phyloP scores from a whole-genome alignment of 2,797 vertebrate genomes.

The Sebastes oblongus region DNA sequence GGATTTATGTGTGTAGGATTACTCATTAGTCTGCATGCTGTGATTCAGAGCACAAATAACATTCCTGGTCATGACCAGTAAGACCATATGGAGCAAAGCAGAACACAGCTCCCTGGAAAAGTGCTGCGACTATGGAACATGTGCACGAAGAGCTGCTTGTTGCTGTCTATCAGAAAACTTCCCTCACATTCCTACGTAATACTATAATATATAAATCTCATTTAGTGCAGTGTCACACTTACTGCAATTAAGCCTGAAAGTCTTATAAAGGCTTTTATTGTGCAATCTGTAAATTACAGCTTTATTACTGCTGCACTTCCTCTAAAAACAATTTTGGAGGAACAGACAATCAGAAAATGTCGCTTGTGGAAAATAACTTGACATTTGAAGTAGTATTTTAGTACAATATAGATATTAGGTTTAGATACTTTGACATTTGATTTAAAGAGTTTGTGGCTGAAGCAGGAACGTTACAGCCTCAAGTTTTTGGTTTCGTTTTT shows the following conservation, averaged over 20 bases:
- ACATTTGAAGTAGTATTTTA: background rate
- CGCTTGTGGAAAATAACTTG: background rate
- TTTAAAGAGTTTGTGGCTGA: background rate
- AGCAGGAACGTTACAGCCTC: background rate
- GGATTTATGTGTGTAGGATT: conserved; percentile 60
- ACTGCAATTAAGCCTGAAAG: background rate
- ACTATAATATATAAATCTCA: background rate
- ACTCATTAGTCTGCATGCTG: conserved; percentile 61
- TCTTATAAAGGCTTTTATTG: background rate
- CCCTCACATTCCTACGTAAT: background rate
- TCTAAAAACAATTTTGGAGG: background rate
- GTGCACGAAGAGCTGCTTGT: background rate
- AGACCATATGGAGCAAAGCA: conserved; percentile 30
- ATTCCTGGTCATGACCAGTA: conserved; percentile 45
- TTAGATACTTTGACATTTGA: background rate
- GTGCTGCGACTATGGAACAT: conserved; percentile 8
- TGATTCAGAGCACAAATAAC: conserved; percentile 57
- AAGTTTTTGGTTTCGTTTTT: background rate
- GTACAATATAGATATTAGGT: background rate
- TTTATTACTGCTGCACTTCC: background rate
- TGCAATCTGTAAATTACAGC: conserved; percentile 1
- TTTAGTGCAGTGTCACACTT: background rate
- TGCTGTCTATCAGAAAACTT: background rate
- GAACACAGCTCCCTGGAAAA: conserved; percentile 20
- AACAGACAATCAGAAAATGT: background rate